Conservation (phyloP, 2,797 vertebrate species). For the Salarias fasciatus region DNA sequence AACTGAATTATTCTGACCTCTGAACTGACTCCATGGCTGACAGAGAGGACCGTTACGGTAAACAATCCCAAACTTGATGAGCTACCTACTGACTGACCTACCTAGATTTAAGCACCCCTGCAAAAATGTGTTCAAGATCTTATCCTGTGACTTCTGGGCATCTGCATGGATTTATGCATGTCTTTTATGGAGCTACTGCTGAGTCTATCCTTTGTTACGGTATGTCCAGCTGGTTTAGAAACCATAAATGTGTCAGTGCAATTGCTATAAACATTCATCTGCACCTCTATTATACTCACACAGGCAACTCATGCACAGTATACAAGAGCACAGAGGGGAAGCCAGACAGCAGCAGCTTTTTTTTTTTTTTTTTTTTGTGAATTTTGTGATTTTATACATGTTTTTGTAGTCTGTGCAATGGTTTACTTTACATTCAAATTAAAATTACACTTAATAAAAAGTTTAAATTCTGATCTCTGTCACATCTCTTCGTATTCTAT, state of each 20-base stretch:
- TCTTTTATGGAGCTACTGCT: not conserved
- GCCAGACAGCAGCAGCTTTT: too few species aligned
- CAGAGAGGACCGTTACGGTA: not conserved
- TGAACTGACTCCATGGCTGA: not conserved
- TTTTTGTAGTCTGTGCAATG: too few species aligned
- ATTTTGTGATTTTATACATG: too few species aligned
- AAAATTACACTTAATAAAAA: too few species aligned
- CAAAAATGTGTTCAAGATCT: not conserved
- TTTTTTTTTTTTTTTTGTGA: too few species aligned
- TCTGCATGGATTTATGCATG: not conserved
- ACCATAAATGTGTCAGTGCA: not conserved
- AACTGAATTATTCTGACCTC: not conserved
- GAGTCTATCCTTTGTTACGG: not conserved
- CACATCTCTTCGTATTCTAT: too few species aligned
- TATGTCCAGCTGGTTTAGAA: not conserved
- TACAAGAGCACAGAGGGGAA: not conserved
- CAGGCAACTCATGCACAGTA: not conserved
- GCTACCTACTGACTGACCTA: not conserved
- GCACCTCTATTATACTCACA: not conserved
- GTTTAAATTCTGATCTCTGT: too few species aligned
- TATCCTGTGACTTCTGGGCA: not conserved
- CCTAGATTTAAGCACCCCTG: not conserved
- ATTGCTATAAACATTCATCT: not conserved
- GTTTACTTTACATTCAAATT: too few species aligned
- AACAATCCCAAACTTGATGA: not conserved